Evolutionary conservation across 2,113 vertebrate genomes (phyloP).

Genomic region (Grus americana): DNA sequence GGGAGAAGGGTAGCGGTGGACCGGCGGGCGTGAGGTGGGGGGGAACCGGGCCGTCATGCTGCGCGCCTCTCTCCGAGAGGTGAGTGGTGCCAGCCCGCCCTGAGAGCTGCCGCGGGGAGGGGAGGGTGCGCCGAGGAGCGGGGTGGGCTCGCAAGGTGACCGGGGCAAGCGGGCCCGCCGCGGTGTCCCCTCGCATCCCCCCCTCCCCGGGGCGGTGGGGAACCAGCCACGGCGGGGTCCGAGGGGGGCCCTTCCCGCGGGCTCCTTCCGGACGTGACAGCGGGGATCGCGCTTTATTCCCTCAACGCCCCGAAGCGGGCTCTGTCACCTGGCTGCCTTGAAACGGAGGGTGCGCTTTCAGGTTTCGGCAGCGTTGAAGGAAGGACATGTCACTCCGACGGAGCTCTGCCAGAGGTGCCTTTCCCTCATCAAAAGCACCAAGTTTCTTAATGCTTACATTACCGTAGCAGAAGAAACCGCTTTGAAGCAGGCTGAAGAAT

Average conservation of each 20-base stretch:
- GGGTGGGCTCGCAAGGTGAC: neutral
- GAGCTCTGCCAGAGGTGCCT: conserved; percentile 91
- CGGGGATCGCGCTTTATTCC: neutral
- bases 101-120: neutral
- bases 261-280: neutral
- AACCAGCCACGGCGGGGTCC: too few species aligned
- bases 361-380: conserved; percentile 85
- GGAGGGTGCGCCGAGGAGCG: accelerated
- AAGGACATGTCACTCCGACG: conserved; percentile 82
- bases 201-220: accelerated
- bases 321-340: neutral
- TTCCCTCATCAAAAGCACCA: conserved; percentile 82
- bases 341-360: conserved; percentile 6
- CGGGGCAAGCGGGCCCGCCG: neutral
- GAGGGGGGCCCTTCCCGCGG: neutral
- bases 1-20: accelerated
- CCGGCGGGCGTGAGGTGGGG: neutral
- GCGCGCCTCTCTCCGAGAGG: conserved; percentile 83
- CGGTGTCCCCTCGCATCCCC: accelerated
- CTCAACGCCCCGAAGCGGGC: accelerated
- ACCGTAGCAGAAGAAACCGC: conserved; percentile 86
- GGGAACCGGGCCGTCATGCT: conserved; percentile 69
- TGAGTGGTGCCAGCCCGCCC: conserved; percentile 44
- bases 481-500: conserved; percentile 86
- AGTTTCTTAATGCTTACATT: conserved; percentile 89